phyloP scores from a whole-genome alignment of 2,113 vertebrate species.

The Pseudopipra pipra region DNA sequence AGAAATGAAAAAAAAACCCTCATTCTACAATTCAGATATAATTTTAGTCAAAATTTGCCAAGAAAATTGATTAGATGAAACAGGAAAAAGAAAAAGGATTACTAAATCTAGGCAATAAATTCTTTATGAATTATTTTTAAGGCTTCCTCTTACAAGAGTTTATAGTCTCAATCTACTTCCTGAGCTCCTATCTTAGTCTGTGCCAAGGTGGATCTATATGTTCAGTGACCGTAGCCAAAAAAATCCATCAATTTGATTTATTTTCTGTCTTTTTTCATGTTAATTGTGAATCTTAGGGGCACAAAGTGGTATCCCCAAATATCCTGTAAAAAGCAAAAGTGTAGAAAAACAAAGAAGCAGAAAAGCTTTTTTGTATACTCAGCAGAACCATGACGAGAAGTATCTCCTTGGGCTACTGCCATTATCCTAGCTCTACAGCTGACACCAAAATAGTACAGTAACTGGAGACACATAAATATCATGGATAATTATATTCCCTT shows the following conservation, averaged over 20 bases:
- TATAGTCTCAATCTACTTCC: neutral
- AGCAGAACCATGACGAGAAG: neutral
- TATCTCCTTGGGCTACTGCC: neutral
- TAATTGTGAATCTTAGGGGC: neutral
- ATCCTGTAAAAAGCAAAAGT: neutral
- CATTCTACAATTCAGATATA: neutral
- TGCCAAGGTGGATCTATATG: neutral
- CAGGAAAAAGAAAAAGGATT: neutral
- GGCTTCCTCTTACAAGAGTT: neutral
- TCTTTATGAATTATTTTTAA: neutral
- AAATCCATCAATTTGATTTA: neutral
- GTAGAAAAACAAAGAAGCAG: neutral
- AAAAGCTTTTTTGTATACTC: neutral
- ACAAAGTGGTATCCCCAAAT: neutral
- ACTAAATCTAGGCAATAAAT: neutral
- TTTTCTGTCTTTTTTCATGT: neutral
- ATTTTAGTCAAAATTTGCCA: neutral
- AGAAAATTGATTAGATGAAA: neutral
- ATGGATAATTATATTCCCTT: neutral
- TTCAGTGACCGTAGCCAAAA: neutral
- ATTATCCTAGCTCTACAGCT: neutral
- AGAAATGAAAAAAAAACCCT: rapidly evolving
- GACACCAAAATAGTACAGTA: neutral
- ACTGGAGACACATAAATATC: slow-evolving; percentile 17
- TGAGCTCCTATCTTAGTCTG: neutral